A percentile compares a stretch with the other conserved stretches of the same genome.
Conservation (phyloP, 2,797 vertebrate genomes). For the Artibeus lituratus region DNA sequence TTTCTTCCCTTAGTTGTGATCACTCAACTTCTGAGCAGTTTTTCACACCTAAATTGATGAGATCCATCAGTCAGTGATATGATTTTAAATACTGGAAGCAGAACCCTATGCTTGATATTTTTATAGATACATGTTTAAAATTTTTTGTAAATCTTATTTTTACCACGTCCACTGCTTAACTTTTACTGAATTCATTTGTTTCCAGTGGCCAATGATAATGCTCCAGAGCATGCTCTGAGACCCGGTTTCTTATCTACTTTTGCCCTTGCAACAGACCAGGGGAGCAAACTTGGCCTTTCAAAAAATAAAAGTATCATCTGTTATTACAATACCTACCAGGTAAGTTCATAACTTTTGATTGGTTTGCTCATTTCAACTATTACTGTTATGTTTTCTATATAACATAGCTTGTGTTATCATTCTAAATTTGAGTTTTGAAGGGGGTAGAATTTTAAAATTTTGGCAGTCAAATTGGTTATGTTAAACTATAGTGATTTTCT, state of each 20-base stretch:
- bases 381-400: not conserved
- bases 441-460: not conserved
- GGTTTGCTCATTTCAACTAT: not conserved
- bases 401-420: not conserved
- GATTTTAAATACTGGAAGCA: not conserved
- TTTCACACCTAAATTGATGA: constrained; percentile 1
- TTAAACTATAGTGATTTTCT: not conserved
- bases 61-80: not conserved
- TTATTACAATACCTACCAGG: constrained; percentile 95
- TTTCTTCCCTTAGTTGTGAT: not conserved
- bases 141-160: not conserved
- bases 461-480: constrained; percentile 1
- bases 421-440: constrained; percentile 24
- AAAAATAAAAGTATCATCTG: constrained; percentile 99
- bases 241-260: constrained; percentile 96
- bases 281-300: constrained; percentile 97
- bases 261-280: constrained; percentile 97
- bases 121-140: not conserved
- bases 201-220: constrained; percentile 96
- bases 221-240: constrained; percentile 93
- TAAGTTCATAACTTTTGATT: constrained; percentile 63
- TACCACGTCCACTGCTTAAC: not conserved
- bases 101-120: not conserved
- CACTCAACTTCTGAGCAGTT: not conserved
- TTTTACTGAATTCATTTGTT: constrained; percentile 43